Base-by-base conservation (phyloP, 2,797 vertebrate genomes). In the Platalea minor region DNA sequence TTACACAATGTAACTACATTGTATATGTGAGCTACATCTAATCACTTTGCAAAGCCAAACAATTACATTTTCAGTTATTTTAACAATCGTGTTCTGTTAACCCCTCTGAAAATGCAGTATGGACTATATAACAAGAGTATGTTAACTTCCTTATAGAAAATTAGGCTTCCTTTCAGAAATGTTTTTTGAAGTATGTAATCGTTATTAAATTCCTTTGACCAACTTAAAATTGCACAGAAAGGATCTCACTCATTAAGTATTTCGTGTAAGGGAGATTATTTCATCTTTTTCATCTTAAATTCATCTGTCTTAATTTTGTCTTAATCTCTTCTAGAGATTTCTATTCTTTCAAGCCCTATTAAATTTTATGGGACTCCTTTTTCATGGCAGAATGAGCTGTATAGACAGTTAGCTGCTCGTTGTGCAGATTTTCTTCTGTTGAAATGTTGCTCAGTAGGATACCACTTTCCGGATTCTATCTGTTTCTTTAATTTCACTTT, bases 371-470 rank as follows among this genome's bases (percentile, higher is more conserved):
- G 33, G 29, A 50, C 33, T 48, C 53, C 70, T 77, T 65, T 88
- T 83, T 80, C 73, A 39, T 72, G 43, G 65, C 41, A 93, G 81
- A 94, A 79, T 75, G 78, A 96, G 65, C 37, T 89, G 7, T 29
- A 51, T 19, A 93, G 78, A 50, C 51, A 87, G 46, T 73, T 72
- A 78, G 70, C n/a, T 89, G n/a, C 37, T 96, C 2, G 0, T 84
- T 11, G n/a, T 57, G 57, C 19, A 89, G 11, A 85, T 92, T 93
- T 96, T 54, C 64, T 91, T 51, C 87, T 75, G 50, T 80, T 46
- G 53, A 91, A 91, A 83, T 29, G 53, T 50, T 77, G 17, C 86
- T 96, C 93, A 75, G 93, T 80, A 80, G 86, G 88, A 83, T 65
- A 77, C 29, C 60, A 83, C 68, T 88, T 95, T 79, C 56, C 1